These are phyloP conservation scores for Thera obeliscata DNA, from an alignment of 2,888 invertebrate genomes.

Conservation along the genomic window DNA sequence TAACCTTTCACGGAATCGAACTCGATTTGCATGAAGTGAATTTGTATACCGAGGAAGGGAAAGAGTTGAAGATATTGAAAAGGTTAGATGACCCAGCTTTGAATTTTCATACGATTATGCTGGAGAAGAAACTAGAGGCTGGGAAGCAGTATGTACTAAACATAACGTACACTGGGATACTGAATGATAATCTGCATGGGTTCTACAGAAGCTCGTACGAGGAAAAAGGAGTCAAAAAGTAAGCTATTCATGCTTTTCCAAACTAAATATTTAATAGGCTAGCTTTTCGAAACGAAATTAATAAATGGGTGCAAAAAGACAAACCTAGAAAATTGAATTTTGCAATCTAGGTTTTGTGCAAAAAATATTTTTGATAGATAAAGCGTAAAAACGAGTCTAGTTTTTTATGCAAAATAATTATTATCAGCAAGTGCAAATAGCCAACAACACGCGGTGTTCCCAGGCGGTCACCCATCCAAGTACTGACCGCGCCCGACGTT, in stretches of 20 bases:
- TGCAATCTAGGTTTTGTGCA: too few relatives aligned
- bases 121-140: constrained; percentile 83
- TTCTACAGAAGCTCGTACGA: constrained; percentile 93
- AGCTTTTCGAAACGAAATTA: too few relatives aligned
- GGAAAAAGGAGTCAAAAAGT: constrained; percentile 88
- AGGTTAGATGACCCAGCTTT: constrained; percentile 84
- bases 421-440: constrained; percentile 46
- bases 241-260: constrained; percentile 44
- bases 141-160: constrained; percentile 87
- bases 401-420: too few relatives aligned
- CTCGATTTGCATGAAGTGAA: constrained; percentile 86
- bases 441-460: constrained; percentile 63
- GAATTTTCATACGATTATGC: constrained; percentile 88
- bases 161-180: constrained; percentile 88
- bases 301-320: too few relatives aligned
- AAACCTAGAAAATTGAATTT: too few relatives aligned
- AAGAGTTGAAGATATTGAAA: constrained; percentile 60
- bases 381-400: too few relatives aligned
- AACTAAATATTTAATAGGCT: too few relatives aligned
- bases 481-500: constrained; percentile 77
- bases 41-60: constrained; percentile 74
- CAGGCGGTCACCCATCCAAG: constrained; percentile 68
- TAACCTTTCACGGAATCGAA: constrained; percentile 90
- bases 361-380: too few relatives aligned
- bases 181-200: constrained; percentile 91